Percentiles rank a stretch among this genome's conserved stretches.
Evolutionary conservation across 1,140 invertebrate species (phyloP).

Genomic region (Wasmannia auropunctata): DNA sequence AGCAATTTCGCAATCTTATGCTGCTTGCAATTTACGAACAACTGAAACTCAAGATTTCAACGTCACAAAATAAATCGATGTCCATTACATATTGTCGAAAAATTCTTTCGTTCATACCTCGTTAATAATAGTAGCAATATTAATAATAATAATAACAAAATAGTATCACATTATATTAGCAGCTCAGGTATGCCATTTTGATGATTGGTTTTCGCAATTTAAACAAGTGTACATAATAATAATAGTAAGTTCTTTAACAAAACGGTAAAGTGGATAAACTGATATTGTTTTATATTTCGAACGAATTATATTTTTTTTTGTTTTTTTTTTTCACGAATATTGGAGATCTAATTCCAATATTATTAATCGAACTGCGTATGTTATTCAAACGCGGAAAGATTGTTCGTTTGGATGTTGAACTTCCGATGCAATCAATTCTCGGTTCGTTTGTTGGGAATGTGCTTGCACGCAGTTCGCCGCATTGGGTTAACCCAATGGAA

Average conservation of each 20-base stretch:
- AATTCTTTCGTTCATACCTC: slow-evolving; percentile 45
- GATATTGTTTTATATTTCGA: slow-evolving; percentile 26
- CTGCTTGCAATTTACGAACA: slow-evolving; percentile 39
- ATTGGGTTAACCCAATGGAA: slow-evolving; percentile 45
- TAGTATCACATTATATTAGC: slow-evolving; percentile 29
- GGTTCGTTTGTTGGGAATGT: slow-evolving; percentile 39
- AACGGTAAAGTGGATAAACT: slow-evolving; percentile 43
- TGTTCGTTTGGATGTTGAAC: slow-evolving; percentile 23
- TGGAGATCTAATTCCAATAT: slow-evolving; percentile 68
- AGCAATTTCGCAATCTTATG: slow-evolving; percentile 4
- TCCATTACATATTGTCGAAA: slow-evolving; percentile 42
- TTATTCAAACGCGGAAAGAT: slow-evolving; percentile 42
- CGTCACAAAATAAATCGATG: slow-evolving; percentile 57
- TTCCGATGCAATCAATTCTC: slow-evolving; percentile 35
- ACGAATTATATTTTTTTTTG: neutral
- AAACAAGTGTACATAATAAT: slow-evolving; percentile 30
- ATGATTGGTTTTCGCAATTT: slow-evolving; percentile 34
- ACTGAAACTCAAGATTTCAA: slow-evolving; percentile 42
- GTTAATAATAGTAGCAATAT: slow-evolving; percentile 30
- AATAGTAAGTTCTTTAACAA: slow-evolving; percentile 34
- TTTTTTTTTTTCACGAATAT: slow-evolving; percentile 40
- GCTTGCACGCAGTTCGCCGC: slow-evolving; percentile 49
- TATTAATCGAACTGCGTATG: slow-evolving; percentile 59
- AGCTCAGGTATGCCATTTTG: neutral
- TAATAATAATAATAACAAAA: slow-evolving; percentile 47